These are phyloP conservation scores for Polypedilum pembai DNA, from an alignment of 1,140 invertebrate species.

Conservation along the genomic window DNA sequence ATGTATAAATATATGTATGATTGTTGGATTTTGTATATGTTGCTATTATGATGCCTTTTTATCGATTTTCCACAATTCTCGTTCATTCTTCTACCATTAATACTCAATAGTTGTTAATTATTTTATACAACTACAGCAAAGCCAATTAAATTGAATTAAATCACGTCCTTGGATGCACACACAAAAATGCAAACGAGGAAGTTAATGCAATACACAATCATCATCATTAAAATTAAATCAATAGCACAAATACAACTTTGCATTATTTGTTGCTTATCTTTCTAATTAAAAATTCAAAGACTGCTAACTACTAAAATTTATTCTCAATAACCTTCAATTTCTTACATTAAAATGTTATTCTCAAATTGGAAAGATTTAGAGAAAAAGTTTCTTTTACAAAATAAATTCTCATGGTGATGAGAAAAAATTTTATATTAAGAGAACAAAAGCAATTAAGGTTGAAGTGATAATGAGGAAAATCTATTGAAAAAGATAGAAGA, in stretches of 20 bases:
- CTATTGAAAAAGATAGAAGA: no score
- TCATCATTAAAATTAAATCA: conserved; percentile 7
- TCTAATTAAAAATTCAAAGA: conserved; percentile 22
- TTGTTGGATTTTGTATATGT: not conserved
- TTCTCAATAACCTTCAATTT: conserved; percentile 5
- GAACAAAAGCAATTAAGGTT: no score
- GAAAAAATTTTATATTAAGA: no score
- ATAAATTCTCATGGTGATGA: no score
- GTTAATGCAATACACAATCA: not conserved
- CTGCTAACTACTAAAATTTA: not conserved
- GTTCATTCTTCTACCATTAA: no score
- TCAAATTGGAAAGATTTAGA: no score
- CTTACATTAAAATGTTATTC: not conserved
- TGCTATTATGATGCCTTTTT: conserved; percentile 21
- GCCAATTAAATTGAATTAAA: no score
- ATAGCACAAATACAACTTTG: not conserved
- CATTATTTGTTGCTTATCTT: conserved; percentile 10
- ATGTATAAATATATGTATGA: no score
- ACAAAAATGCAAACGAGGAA: not conserved
- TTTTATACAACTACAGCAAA: not conserved
- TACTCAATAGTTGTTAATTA: not conserved
- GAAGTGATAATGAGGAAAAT: no score
- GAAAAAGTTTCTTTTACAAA: no score
- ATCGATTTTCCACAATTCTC: not conserved
- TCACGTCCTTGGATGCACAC: no score